Conservation (phyloP, 2,797 vertebrate genomes). For the Cirrhinus mrigala region DNA sequence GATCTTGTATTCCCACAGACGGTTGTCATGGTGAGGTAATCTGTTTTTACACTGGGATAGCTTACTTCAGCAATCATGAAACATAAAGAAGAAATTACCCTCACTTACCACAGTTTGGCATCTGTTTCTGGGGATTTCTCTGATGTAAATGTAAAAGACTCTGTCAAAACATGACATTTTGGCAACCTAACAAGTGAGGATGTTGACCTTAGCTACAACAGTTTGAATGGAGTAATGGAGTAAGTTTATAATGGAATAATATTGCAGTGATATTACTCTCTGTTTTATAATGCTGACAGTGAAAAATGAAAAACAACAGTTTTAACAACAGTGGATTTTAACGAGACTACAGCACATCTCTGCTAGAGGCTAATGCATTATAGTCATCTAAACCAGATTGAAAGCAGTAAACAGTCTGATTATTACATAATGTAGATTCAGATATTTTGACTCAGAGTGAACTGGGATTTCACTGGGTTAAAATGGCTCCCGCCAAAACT, state of each 20-base stretch:
- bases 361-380: background rate
- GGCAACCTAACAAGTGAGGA: background rate
- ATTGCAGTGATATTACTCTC: background rate
- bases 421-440: constrained; percentile 56
- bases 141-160: constrained; percentile 16
- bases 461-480: constrained; percentile 59
- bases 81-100: constrained; percentile 19
- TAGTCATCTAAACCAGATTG: constrained; percentile 14
- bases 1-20: constrained; percentile 15
- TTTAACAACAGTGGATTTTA: constrained; percentile 13
- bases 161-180: constrained; percentile 10
- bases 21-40: constrained; percentile 33
- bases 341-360: background rate
- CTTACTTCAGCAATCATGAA: constrained; percentile 26
- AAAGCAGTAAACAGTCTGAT: constrained; percentile 13
- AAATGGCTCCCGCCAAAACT: constrained; percentile 65
- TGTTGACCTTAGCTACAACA: constrained; percentile 12
- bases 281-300: background rate
- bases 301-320: background rate
- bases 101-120: constrained; percentile 22
- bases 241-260: no score
- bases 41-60: constrained; percentile 36
- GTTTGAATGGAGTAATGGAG: no score
- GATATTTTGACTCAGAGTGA: constrained; percentile 58
- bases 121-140: constrained; percentile 24